phyloP scores from a whole-genome alignment of 2,888 invertebrate genomes.

The Amblyjoppa proteus region DNA sequence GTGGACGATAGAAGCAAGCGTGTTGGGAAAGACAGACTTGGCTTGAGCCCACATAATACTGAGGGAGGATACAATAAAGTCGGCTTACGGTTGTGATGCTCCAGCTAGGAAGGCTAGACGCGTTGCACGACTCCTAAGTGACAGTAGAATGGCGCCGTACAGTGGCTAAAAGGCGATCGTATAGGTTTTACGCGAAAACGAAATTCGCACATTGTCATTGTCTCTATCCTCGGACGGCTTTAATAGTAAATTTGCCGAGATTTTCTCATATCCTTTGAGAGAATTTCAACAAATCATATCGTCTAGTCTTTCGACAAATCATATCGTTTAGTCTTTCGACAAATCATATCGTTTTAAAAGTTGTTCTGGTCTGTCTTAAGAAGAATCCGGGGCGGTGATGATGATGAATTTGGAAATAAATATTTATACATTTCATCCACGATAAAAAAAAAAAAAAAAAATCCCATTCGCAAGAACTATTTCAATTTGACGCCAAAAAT shows the following conservation, averaged over 20 bases:
- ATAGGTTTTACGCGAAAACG: constrained; percentile 26
- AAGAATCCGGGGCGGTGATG: neutral
- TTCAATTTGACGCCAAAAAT: neutral
- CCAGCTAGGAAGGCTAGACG: constrained; percentile 10
- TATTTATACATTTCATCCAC: neutral
- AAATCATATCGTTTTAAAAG: too few relatives aligned
- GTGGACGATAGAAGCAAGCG: constrained; percentile 1
- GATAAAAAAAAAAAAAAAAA: neutral
- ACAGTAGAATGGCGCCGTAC: neutral
- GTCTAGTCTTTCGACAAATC: neutral
- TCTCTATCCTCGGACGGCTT: neutral
- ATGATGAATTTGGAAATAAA: neutral
- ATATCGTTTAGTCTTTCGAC: neutral
- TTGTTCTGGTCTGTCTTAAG: neutral
- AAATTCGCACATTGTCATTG: constrained; percentile 13
- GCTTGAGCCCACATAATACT: constrained; percentile 22
- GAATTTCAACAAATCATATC: neutral
- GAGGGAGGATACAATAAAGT: constrained; percentile 49
- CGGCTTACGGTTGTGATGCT: constrained; percentile 41
- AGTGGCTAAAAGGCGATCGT: constrained; percentile 1
- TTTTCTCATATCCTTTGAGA: neutral
- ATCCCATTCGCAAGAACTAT: neutral
- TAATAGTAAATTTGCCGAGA: constrained; percentile 1
- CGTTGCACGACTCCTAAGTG: neutral
- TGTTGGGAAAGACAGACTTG: neutral